phyloP scores from a whole-genome alignment of 2,888 invertebrate genomes.

The Tenodera sinensis region DNA sequence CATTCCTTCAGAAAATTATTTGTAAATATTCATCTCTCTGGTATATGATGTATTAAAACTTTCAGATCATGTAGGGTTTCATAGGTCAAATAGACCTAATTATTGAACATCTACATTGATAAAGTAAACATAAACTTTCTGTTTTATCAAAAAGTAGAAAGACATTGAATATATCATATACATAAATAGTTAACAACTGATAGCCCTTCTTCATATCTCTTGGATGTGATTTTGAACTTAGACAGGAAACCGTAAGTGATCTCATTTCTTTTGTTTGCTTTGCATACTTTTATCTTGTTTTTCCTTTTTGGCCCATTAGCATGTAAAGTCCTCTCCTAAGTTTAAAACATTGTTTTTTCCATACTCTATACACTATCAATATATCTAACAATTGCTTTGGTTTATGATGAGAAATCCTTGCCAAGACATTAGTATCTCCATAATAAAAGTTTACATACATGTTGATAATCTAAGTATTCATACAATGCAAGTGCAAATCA shows the following conservation, averaged over 20 bases:
- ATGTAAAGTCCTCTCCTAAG: background rate
- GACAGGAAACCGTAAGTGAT: background rate
- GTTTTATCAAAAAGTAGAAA: background rate
- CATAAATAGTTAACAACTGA: background rate
- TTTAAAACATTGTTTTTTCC: background rate
- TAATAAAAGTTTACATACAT: background rate
- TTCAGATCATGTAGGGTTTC: too few species aligned
- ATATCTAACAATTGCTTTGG: background rate
- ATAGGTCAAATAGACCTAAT: too few species aligned
- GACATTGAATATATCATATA: background rate
- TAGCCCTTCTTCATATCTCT: background rate
- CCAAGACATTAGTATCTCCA: background rate
- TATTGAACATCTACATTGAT: too few species aligned
- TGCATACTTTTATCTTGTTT: background rate
- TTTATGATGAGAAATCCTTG: background rate
- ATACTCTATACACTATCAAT: background rate
- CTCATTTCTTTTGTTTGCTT: background rate
- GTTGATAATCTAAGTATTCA: background rate
- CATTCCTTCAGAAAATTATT: background rate
- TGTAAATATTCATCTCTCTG: background rate
- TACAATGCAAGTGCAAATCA: background rate
- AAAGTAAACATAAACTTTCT: background rate
- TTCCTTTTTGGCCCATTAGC: background rate
- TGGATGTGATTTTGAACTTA: background rate
- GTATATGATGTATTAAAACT: background rate